Base-by-base conservation (phyloP, 2,888 invertebrate species). In the Rhopalosiphum nymphaeae region DNA sequence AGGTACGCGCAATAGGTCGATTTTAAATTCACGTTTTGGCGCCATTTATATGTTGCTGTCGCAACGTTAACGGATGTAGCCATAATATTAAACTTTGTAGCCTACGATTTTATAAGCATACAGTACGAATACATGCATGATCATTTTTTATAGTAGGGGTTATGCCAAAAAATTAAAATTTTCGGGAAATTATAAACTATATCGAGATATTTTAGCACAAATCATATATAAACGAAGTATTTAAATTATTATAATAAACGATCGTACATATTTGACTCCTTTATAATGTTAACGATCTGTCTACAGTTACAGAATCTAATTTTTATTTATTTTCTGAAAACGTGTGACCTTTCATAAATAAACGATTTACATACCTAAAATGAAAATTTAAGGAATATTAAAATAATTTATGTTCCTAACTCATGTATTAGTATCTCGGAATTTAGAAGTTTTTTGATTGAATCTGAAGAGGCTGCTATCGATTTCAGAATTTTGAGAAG, bases 21-120 rank as follows among this genome's bases (percentile, higher is more conserved):
- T 92, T 88, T 88, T 21, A 88, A 88, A 88, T 88, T 91, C 16
- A 84, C 7, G 21, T 84, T 84, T 92, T 67, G 61, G 87, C 67
- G 53, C 67, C 49, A 87, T 87, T 88, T 67, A 3, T 36, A 13
- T 46, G 44, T 29, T 11, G 25, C 7, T 1, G 3, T n/a, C 25
- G 36, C 7, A 21, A 13, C 49, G 46, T 86, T 49, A 42, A 85
- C n/a, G 10, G 85, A 85, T 67, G 36, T 16, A 1, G 9, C 78
- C 9, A 36, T 78, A 78, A 78, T 36, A 78, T 9, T 78, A 78
- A 53, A 53, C 21, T 53, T 16, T 53, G 53, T n/a, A n/a, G 57
- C 67, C 13, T 61, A 78, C 5, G 16, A 1, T n/a, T 67, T 67
- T 67, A 67, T 67, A 67, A n/a, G 16, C 5, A 53, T 4, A 21